Conservation (phyloP, 2,113 vertebrate genomes). For the Phrynocephalus versicolor region DNA sequence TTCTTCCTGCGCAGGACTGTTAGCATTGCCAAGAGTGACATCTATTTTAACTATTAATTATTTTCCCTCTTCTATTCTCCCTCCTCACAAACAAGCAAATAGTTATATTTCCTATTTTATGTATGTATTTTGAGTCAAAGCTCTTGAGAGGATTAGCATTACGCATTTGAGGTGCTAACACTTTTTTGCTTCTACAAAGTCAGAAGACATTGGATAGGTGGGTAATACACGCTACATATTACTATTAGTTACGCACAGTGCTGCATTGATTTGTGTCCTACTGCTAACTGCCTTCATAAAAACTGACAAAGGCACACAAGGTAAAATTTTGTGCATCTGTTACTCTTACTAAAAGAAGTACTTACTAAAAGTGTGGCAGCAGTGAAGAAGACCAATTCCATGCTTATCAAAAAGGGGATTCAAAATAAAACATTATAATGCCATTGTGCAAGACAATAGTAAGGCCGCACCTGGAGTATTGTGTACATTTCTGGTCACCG, state of each 20-base stretch:
- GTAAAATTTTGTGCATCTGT: not conserved
- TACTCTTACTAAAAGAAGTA: not conserved
- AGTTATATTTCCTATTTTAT: no score
- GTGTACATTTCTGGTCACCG: no score
- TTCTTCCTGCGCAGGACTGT: not conserved
- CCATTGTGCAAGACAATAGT: no score
- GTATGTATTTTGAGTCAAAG: not conserved
- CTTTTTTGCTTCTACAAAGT: not conserved
- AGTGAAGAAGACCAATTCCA: no score
- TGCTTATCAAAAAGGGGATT: no score
- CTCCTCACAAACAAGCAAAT: no score
- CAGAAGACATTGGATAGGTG: not conserved
- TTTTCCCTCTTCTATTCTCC: not conserved
- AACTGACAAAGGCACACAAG: not conserved
- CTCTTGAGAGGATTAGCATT: not conserved
- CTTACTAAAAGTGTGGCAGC: not conserved
- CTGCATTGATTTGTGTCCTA: not conserved
- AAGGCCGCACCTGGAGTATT: no score
- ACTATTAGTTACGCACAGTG: not conserved
- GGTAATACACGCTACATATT: not conserved
- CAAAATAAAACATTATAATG: no score
- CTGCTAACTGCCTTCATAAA: not conserved
- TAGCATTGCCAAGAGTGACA: not conserved
- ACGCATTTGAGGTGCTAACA: not conserved
- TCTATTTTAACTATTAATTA: not conserved